Conservation (phyloP, 2,113 vertebrate species). For the Vulpes ferrilata region DNA sequence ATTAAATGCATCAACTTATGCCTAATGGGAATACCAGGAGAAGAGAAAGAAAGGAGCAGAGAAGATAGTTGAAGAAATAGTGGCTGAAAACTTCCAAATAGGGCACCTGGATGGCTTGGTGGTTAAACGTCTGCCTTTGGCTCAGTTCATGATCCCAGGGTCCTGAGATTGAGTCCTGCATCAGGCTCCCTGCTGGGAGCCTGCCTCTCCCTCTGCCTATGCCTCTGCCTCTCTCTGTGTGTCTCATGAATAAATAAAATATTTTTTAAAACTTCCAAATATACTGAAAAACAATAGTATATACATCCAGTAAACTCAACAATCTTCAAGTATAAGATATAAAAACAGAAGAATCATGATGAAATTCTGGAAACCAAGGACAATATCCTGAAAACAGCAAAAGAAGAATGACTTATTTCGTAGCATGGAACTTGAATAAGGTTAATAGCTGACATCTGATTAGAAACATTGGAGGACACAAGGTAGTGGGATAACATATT, state of each 20-base stretch:
- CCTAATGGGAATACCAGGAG: neutral
- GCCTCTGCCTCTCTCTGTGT: no score
- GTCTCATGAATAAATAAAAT: no score
- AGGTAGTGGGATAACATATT: neutral
- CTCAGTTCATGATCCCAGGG: no score
- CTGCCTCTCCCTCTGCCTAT: no score
- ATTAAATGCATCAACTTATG: neutral
- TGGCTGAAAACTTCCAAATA: neutral
- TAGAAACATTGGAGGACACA: neutral
- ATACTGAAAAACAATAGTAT: neutral
- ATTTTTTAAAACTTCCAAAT: no score
- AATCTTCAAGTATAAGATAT: neutral
- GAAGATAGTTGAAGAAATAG: neutral
- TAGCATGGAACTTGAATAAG: neutral
- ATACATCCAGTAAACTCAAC: neutral
- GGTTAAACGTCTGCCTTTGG: no score
- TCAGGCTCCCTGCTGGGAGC: no score
- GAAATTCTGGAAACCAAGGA: neutral
- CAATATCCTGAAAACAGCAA: neutral
- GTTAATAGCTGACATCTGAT: neutral
- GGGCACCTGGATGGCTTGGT: no score
- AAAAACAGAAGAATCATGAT: neutral
- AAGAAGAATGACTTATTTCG: neutral
- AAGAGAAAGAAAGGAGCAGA: neutral
- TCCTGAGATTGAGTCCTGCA: no score